Evolutionary conservation across 2,113 vertebrate species (phyloP), one percentile per base, ranked within the genome.

Genomic region (Eptesicus fuscus): DNA sequence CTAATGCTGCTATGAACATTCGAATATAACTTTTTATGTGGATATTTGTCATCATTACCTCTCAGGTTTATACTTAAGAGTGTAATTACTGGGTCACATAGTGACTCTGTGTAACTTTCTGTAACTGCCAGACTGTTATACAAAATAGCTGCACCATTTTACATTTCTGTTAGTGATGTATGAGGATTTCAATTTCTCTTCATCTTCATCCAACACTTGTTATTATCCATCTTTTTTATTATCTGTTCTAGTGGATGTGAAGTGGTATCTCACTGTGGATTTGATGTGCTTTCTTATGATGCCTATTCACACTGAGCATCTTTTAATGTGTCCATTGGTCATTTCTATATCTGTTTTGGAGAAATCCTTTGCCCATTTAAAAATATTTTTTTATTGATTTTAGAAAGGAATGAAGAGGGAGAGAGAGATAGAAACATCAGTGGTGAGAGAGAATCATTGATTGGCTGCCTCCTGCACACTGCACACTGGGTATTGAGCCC

Each of bases 311-410:
- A 14, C 63, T 69, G 63, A 87, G 1, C 18, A 70, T 70, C 28
- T 90, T 90, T 93, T 79, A 51, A 44, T 73, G 40, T 44, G 5
- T 16, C 5, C 35, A 13, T 56, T 69, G 25, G 8, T 20, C n/a
- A 91, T 76, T 92, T 95, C n/a, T 77, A 1, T 87, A 51, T 80
- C 53, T 92, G 82, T 42, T 59, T 67, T 65, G 49, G 51, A 93
- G 40, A 92, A 92, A 92, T 83, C 13, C n/a, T 93, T 93, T 61
- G 30, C 32, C 61, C 56, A 61, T 40, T 83, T 95, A 85, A 28
- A 42, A 20, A 44, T 76, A 47, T 90, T 79, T 93, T 74, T 61
- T 88, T 49, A 44, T 65, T 84, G 51, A 59, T 59, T 59, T 59
- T 22, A 59, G 22, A 59, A 22, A 59, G 56, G 56, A 59, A 59